Evolutionary conservation across 2,797 vertebrate species (phyloP).

Genomic region (Spea hammondii): DNA sequence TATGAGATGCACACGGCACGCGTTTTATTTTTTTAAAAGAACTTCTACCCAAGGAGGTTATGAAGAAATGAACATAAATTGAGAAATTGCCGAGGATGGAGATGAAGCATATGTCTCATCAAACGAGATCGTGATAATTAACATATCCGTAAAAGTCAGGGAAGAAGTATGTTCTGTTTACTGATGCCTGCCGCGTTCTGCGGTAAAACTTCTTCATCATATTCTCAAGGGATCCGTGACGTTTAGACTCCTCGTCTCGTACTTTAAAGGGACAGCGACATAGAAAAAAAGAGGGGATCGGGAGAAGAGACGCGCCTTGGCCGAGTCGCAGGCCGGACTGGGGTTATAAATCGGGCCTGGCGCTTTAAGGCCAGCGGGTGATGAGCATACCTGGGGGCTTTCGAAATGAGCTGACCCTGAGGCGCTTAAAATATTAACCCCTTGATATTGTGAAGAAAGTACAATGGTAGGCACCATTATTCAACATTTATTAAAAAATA

Average conservation of each 20-base stretch:
- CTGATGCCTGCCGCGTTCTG: conserved; percentile 2
- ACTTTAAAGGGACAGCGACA: background rate
- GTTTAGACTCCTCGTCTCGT: background rate
- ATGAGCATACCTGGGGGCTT: too few species aligned
- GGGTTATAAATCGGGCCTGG: too few species aligned
- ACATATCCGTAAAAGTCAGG: conserved; percentile 27
- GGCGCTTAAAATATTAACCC: too few species aligned
- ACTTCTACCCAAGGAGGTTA: background rate
- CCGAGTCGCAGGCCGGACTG: too few species aligned
- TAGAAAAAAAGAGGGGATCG: too few species aligned
- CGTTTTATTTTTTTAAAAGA: background rate
- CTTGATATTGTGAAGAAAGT: too few species aligned
- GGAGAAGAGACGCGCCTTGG: too few species aligned
- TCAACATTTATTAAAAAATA: too few species aligned
- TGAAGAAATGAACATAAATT: background rate
- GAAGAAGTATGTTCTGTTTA: conserved; percentile 18
- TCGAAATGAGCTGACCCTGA: too few species aligned
- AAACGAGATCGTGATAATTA: conserved; percentile 10
- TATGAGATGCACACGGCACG: too few species aligned
- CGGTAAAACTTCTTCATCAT: background rate
- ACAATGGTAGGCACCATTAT: too few species aligned
- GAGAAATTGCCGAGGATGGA: background rate
- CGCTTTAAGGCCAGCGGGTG: too few species aligned
- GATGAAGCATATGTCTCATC: background rate
- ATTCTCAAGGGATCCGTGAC: background rate